Evolutionary conservation across 2,113 vertebrate genomes (phyloP).

Genomic region (Microtus montanus): DNA sequence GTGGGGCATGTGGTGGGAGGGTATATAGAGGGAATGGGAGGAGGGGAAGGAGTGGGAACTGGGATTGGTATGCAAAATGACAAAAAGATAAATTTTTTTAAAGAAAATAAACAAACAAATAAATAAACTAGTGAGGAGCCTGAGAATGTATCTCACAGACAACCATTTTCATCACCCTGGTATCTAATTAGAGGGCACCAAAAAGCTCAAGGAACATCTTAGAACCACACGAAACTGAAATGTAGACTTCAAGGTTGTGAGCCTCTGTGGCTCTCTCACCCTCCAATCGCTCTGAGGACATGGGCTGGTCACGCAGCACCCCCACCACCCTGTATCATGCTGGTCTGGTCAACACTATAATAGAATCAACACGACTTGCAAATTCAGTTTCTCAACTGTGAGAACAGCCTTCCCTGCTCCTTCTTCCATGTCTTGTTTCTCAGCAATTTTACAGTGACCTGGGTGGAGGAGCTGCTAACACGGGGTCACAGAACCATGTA

Average conservation of each 20-base stretch:
- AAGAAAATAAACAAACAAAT: too few relatives aligned
- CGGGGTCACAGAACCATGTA: background rate
- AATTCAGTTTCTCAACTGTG: background rate
- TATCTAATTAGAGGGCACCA: background rate
- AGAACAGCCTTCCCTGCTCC: background rate
- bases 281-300: background rate
- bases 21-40: too few relatives aligned
- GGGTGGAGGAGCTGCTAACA: background rate
- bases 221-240: slow-evolving; percentile 41
- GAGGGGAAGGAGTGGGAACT: too few relatives aligned
- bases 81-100: too few relatives aligned
- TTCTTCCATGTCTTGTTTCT: background rate
- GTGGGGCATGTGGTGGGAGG: too few relatives aligned
- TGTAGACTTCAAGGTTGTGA: slow-evolving; percentile 5
- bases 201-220: slow-evolving; percentile 27
- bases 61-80: too few relatives aligned
- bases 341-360: background rate
- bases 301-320: background rate
- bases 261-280: slow-evolving; percentile 2
- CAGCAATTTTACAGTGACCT: background rate
- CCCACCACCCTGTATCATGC: background rate
- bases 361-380: slow-evolving; percentile 9
- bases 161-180: background rate
- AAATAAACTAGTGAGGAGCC: background rate
- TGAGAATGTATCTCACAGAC: background rate